Evolutionary conservation across 1,140 invertebrate genomes (phyloP), one percentile per base, ranked within the genome.

Genomic region (Rhagoletis zephyria): DNA sequence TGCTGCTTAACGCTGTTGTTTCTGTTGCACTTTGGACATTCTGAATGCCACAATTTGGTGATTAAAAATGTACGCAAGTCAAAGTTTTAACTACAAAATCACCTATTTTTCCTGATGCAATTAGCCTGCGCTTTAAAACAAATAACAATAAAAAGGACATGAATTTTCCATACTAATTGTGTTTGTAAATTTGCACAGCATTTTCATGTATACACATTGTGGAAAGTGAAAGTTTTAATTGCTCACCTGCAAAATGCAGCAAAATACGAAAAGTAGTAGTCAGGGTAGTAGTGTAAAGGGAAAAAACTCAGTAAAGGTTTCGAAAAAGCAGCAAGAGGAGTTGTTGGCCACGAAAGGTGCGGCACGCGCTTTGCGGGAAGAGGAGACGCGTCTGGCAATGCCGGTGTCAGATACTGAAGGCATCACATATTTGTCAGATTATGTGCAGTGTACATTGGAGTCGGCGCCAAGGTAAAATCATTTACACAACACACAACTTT

Each of bases 391-490:
- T 10, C 14, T 77, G 1, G 48, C 67, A 9, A 42, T 56, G 14
- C 19, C 51, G 19, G 40, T 56, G 19, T 74, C 40, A 4, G 74
- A 87, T 64, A 45, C 4, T 51, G 87, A 86, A 0, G 90, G 90
- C 19, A 89, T 90, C 48, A 90, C 90, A 48, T 92, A 91, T 81
- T 89, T 91, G 45, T 88, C 90, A 45, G 91, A 92, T 87, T 92
- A 91, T 88, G 91, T 92, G 67, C 90, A 92, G 65, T 92, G 91
- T 87, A 92, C 88, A 56, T 63, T 92, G 85, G 91, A 91, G 87
- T 90, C 91, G 19, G 88, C 88, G 14, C 89, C 90, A 45, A 91
- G 90, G 91, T 92, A 85, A 85, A 61, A 19, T 56, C 30, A 30
- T 30, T 30, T 30, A 30, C 30, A 30, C 30, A 30, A 30, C 30